Conservation (phyloP, 2,888 invertebrate species). For the Andrena chrysosceles region DNA sequence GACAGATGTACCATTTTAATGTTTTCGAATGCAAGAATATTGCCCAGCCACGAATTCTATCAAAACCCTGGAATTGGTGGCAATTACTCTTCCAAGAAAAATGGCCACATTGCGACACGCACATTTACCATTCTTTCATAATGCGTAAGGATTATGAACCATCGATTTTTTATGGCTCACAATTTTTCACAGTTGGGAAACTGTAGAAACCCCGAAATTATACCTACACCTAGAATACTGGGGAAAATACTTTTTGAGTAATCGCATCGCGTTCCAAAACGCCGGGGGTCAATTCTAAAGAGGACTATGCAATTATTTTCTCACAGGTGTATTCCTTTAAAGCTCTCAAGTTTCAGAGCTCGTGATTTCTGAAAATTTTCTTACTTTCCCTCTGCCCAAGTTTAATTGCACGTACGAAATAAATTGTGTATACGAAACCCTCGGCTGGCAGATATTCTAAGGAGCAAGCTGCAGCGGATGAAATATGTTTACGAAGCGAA, state of each 20-base stretch:
- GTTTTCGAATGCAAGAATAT: conserved; percentile 3
- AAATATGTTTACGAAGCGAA: conserved; percentile 43
- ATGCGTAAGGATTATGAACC: background rate
- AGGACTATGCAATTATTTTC: background rate
- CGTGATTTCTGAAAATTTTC: no score
- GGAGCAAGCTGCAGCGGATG: conserved; percentile 7
- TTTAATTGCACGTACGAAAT: conserved; percentile 32
- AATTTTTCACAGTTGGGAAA: conserved; percentile 21
- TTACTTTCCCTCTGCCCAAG: background rate
- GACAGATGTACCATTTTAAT: background rate
- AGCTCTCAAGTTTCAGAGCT: no score
- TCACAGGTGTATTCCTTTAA: no score
- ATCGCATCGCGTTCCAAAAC: conserved; percentile 35
- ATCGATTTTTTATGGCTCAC: background rate
- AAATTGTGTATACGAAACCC: conserved; percentile 24
- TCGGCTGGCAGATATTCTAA: background rate
- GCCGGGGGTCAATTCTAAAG: conserved; percentile 29
- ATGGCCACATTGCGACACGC: background rate
- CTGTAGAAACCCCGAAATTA: conserved; percentile 8
- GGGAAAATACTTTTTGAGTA: conserved; percentile 13
- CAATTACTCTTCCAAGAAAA: conserved; percentile 18
- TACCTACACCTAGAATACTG: background rate
- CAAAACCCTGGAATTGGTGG: background rate
- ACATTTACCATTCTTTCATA: conserved; percentile 11
- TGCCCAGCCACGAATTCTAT: background rate